phyloP scores from a whole-genome alignment of 2,797 vertebrate species.

The Smutsia gigantea region DNA sequence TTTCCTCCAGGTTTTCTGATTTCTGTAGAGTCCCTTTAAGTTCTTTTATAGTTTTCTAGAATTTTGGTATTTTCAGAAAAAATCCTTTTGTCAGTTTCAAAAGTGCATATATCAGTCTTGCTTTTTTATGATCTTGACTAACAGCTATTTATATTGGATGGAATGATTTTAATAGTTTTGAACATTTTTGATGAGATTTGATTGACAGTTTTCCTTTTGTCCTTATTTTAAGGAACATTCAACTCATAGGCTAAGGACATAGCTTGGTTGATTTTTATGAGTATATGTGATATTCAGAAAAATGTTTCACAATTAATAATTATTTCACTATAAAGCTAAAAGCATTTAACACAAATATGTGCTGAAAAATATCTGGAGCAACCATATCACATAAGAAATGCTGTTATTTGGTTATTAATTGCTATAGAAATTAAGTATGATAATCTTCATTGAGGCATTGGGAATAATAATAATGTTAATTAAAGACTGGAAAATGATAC shows the following conservation, averaged over 20 bases:
- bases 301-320: background rate
- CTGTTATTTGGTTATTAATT: conserved; percentile 1
- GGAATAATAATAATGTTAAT: background rate
- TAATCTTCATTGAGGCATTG: background rate
- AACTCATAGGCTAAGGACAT: background rate
- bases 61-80: background rate
- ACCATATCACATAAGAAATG: conserved; percentile 2
- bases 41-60: background rate
- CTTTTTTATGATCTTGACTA: conserved; percentile 25
- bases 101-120: background rate
- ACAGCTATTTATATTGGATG: background rate
- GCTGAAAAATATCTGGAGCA: background rate
- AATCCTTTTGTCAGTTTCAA: background rate
- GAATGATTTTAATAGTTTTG: conserved; percentile 29
- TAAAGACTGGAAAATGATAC: background rate
- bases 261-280: background rate
- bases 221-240: background rate
- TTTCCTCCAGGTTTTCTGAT: background rate
- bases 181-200: conserved; percentile 38
- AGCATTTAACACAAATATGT: background rate
- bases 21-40: background rate
- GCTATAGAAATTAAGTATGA: background rate
- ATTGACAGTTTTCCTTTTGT: background rate
- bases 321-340: background rate
- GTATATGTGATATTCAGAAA: conserved; percentile 4